These are phyloP conservation scores for Lepilemur ruficaudatus DNA, from an alignment of 2,797 vertebrate genomes.

Conservation along the genomic window DNA sequence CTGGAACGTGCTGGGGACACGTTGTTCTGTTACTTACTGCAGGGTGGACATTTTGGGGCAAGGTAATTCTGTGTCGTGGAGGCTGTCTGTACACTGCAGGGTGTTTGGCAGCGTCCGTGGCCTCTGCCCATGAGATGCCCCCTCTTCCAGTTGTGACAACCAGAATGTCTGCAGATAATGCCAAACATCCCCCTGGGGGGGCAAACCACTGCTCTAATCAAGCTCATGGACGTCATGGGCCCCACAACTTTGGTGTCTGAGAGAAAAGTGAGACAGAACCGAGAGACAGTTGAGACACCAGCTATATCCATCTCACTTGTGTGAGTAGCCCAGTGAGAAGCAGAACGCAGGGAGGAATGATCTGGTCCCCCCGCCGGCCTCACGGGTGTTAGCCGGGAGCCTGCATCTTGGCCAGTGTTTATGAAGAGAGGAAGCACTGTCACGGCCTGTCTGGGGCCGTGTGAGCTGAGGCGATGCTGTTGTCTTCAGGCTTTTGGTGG, in stretches of 20 bases:
- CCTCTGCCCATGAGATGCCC: neutral
- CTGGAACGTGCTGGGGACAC: neutral
- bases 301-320: neutral
- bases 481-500: constrained; percentile 64
- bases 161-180: neutral
- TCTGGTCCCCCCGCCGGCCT: neutral
- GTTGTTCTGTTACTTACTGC: neutral
- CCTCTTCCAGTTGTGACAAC: neutral
- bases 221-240: neutral
- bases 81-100: neutral
- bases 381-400: neutral
- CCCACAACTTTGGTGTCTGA: neutral
- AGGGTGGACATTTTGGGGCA: neutral
- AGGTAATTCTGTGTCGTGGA: neutral
- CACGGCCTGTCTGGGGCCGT: neutral
- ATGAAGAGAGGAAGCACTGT: neutral
- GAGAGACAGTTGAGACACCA: neutral
- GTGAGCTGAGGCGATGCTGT: neutral
- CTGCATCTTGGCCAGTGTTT: neutral
- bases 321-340: neutral
- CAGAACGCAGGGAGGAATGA: neutral
- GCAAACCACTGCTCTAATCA: neutral
- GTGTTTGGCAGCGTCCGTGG: neutral
- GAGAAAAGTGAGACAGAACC: neutral
- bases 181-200: neutral